Evolutionary conservation across 2,888 invertebrate genomes (phyloP).

Genomic region (Campoplex capitator): DNA sequence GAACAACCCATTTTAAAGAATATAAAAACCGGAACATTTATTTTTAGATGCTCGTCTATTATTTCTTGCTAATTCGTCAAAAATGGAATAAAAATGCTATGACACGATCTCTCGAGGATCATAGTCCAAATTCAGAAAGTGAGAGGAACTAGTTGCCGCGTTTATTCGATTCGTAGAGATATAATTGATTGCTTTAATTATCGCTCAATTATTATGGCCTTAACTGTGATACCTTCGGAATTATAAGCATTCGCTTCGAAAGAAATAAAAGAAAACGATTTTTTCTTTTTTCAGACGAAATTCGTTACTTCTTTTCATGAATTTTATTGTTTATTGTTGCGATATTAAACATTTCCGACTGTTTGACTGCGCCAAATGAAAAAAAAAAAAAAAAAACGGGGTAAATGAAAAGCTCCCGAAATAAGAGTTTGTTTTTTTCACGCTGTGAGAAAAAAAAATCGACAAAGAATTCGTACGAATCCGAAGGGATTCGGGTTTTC

Average conservation of each 20-base stretch:
- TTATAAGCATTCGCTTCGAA: background rate
- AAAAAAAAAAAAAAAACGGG: background rate
- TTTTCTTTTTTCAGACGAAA: background rate
- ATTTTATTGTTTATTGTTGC: background rate
- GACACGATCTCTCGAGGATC: background rate
- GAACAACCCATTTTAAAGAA: background rate
- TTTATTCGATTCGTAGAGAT: background rate
- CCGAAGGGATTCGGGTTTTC: background rate
- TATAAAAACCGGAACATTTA: background rate
- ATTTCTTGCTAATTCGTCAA: background rate
- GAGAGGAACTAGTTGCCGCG: background rate
- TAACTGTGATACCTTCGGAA: background rate
- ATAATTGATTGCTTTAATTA: background rate
- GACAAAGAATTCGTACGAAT: background rate
- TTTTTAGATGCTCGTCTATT: background rate
- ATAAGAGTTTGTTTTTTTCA: background rate
- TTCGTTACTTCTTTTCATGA: background rate
- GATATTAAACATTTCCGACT: background rate
- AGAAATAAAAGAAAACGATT: background rate
- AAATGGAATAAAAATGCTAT: background rate
- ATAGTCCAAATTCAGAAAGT: constrained; percentile 1
- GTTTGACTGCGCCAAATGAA: background rate
- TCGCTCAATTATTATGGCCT: background rate
- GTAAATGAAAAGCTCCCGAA: background rate
- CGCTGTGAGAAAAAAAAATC: background rate